These are phyloP conservation scores for Ivindomyrus marchei DNA, from an alignment of 2,113 vertebrate species.

Conservation along the genomic window DNA sequence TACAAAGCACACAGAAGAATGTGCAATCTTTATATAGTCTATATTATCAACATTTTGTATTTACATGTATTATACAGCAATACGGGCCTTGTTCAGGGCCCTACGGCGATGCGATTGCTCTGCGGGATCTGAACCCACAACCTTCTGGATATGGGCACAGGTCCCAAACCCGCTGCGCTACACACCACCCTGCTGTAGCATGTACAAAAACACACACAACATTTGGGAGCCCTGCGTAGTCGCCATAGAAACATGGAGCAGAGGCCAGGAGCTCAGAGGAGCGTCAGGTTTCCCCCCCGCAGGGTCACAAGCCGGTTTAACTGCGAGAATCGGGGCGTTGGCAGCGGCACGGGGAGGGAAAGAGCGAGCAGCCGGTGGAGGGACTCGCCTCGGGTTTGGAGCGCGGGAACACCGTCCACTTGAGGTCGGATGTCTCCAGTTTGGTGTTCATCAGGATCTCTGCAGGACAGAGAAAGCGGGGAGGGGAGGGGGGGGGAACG, in stretches of 20 bases:
- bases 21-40: neutral
- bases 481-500: too few species aligned
- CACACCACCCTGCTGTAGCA: neutral
- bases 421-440: constrained; percentile 70
- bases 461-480: constrained; percentile 35
- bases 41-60: neutral
- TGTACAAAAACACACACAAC: neutral
- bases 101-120: neutral
- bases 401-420: constrained; percentile 65
- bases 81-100: neutral
- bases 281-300: neutral
- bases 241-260: neutral
- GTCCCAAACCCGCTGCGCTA: neutral
- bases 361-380: neutral
- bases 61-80: neutral
- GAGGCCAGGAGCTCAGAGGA: neutral
- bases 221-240: neutral
- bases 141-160: neutral
- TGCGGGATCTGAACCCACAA: neutral
- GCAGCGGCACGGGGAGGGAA: neutral
- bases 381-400: constrained; percentile 48
- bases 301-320: neutral
- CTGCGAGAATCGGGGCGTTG: neutral
- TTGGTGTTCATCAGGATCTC: constrained; percentile 79
- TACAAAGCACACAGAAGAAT: neutral